Evolutionary conservation across 2,797 vertebrate genomes (phyloP).

Genomic region (Melanitta fusca): DNA sequence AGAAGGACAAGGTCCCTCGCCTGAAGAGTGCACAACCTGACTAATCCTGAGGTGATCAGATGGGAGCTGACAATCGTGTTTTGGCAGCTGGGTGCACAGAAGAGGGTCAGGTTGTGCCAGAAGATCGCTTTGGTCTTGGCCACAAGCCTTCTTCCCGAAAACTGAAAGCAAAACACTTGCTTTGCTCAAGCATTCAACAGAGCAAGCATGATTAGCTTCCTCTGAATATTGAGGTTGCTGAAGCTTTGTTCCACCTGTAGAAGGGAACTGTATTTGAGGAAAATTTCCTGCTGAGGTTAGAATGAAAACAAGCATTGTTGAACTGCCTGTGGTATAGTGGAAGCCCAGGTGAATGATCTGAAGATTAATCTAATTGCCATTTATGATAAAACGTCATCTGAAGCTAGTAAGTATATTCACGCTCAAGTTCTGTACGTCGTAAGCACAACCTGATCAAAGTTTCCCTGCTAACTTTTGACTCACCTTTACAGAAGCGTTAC

Average conservation of each 20-base stretch:
- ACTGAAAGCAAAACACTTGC: rapidly evolving
- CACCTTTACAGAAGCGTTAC: background rate
- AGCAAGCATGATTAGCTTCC: rapidly evolving
- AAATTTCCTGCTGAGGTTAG: background rate
- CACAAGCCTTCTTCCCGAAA: rapidly evolving
- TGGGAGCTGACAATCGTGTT: rapidly evolving
- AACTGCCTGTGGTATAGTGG: background rate
- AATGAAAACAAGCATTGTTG: rapidly evolving
- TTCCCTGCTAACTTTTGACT: background rate
- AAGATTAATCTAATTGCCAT: rapidly evolving
- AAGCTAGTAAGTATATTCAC: rapidly evolving
- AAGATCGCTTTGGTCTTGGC: background rate
- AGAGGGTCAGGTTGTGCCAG: background rate
- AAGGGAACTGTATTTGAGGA: background rate
- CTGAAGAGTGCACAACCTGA: background rate
- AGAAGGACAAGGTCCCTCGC: background rate
- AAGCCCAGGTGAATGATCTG: rapidly evolving
- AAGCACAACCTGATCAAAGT: background rate
- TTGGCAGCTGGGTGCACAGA: background rate
- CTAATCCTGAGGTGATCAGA: rapidly evolving
- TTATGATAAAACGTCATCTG: rapidly evolving
- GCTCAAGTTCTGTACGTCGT: rapidly evolving
- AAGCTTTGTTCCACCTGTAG: background rate
- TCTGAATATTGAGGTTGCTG: too few species aligned
- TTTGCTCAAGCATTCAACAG: background rate